These are phyloP conservation scores for Diachasma alloeum DNA, from an alignment of 1,140 invertebrate species.

Conservation along the genomic window DNA sequence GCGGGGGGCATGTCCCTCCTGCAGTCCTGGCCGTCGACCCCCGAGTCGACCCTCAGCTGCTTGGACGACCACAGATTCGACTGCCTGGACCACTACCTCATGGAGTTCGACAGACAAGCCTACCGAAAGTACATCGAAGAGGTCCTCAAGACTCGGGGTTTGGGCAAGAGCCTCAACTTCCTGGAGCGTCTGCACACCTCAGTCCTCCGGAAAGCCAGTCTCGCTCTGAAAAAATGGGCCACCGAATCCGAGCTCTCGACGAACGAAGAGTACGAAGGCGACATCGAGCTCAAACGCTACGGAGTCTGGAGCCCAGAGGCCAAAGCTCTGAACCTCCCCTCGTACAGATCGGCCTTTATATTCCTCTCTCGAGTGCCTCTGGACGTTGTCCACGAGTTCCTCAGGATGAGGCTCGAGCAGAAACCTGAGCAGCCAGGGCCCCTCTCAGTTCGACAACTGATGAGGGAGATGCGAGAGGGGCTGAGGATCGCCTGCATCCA, in stretches of 20 bases:
- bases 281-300: conserved; percentile 70
- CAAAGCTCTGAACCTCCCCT: conserved; percentile 78
- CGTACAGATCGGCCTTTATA: conserved; percentile 83
- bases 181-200: conserved; percentile 75
- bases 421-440: conserved; percentile 84
- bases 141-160: conserved; percentile 83
- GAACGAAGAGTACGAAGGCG: conserved; percentile 60
- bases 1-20: conserved; percentile 41
- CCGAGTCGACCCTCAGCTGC: conserved; percentile 41
- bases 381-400: conserved; percentile 88
- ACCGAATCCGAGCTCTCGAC: conserved; percentile 41
- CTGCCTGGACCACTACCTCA: conserved; percentile 48
- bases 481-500: conserved; percentile 80
- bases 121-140: conserved; percentile 86
- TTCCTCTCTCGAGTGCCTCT: conserved; percentile 84
- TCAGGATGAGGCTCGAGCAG: conserved; percentile 83
- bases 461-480: conserved; percentile 87
- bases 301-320: conserved; percentile 83
- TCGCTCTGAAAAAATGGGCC: conserved; percentile 71
- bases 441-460: conserved; percentile 85
- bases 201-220: conserved; percentile 73
- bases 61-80: conserved; percentile 46
- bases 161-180: conserved; percentile 80
- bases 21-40: conserved; percentile 46
- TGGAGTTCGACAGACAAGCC: conserved; percentile 55